Evolutionary conservation across 2,797 vertebrate genomes (phyloP).

Genomic region (Phoeniculus purpureus): DNA sequence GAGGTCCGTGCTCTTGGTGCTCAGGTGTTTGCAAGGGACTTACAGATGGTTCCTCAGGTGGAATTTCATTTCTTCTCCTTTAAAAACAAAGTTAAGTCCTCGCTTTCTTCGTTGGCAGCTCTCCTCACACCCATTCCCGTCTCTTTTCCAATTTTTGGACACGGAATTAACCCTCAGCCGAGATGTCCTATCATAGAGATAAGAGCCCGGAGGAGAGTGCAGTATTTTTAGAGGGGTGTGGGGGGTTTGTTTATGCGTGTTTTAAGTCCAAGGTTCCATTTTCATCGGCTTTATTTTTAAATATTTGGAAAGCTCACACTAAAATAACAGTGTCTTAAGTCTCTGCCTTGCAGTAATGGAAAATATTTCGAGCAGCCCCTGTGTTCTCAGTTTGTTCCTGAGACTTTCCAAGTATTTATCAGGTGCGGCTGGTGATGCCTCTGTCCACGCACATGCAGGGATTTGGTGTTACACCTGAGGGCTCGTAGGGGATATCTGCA

Average conservation of each 20-base stretch:
- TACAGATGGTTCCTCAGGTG: not conserved
- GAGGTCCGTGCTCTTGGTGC: accelerated
- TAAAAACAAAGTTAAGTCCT: not conserved
- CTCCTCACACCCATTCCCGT: too few species aligned
- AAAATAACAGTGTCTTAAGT: constrained; percentile 60
- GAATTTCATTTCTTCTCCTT: not conserved
- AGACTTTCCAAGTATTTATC: constrained; percentile 44
- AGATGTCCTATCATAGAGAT: not conserved
- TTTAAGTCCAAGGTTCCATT: constrained; percentile 17
- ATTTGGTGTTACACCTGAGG: not conserved
- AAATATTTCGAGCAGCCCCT: constrained; percentile 55
- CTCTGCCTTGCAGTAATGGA: constrained; percentile 54
- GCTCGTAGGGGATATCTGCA: not conserved
- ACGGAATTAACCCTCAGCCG: not conserved
- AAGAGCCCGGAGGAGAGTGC: not conserved
- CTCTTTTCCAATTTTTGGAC: not conserved
- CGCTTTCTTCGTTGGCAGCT: not conserved
- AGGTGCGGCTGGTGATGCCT: constrained; percentile 22
- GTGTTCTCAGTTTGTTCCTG: not conserved
- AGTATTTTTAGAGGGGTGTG: constrained; percentile 54
- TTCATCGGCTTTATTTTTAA: constrained; percentile 64
- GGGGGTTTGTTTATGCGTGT: not conserved
- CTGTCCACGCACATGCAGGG: not conserved
- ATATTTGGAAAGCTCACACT: constrained; percentile 61
- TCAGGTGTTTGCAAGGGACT: not conserved